Evolutionary conservation across 2,888 invertebrate species (phyloP), one percentile per base, ranked within the genome.

Genomic region (Drosophila flavopinicola): DNA sequence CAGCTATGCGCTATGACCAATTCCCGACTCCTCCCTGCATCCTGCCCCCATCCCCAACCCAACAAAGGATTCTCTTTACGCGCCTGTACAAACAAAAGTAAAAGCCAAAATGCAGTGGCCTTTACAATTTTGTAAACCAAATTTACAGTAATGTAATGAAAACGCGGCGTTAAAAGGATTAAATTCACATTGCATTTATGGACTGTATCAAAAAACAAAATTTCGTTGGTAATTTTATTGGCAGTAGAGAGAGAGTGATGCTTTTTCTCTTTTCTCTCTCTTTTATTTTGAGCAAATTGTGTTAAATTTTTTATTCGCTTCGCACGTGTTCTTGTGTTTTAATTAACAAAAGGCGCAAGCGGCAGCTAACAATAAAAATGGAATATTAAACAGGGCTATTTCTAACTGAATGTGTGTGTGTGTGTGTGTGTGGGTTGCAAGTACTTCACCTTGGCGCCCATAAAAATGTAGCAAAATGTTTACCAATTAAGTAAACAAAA

Each of bases 251-350:
- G 45, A 49, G 67, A 37, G 29, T 59, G 47, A 52, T 63, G 48
- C 20, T 42, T 25, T 37, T 30, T 52, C 15, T 15, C 17, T 44
- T 23, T 42, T n/a, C n/a, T n/a, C n/a, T n/a, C n/a, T n/a, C n/a
- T n/a, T n/a, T n/a, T n/a, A n/a, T n/a, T n/a, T 54, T 13, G 17
- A 4, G 6, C 32, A 38, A 54, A 67, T 52, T 52, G 39, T 58
- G 86, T 75, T 78, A 59, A 70, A 80, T 73, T 77, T 86, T 83
- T 84, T 77, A 83, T 87, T 60, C 66, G 69, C 44, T 61, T 52
- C 75, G 88, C 83, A 87, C 87, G 83, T 88, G 88, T 88, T 84
- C 86, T 88, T 87, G 83, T 85, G 78, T 88, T 84, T 84, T 84
- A 84, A 84, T 84, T 84, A 84, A 88, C 85, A 84, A 79, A 71